phyloP scores from a whole-genome alignment of 1,140 invertebrate species.

The Antheraea pernyi region DNA sequence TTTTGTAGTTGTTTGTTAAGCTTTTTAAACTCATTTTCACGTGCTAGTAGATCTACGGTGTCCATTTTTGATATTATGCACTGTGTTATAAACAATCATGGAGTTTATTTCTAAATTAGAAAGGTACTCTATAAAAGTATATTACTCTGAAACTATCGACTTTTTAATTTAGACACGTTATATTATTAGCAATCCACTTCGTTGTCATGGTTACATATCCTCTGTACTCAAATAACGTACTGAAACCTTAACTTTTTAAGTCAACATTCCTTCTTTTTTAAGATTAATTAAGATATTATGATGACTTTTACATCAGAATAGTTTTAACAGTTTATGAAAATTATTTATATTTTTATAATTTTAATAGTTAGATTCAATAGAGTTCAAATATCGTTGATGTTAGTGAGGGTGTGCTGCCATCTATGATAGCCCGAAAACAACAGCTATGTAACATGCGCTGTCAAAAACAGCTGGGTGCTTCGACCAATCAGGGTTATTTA shows the following conservation, averaged over 20 bases:
- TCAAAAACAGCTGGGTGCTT: conserved; percentile 70
- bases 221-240: neutral
- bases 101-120: no score
- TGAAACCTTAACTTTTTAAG: neutral
- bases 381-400: conserved; percentile 43
- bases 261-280: neutral
- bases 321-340: neutral
- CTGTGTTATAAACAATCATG: no score
- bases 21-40: conserved; percentile 70
- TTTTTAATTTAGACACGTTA: neutral
- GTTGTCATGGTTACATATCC: conserved; percentile 6
- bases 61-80: conserved; percentile 44
- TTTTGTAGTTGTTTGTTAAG: conserved; percentile 68
- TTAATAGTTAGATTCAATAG: neutral
- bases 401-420: conserved; percentile 47
- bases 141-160: no score
- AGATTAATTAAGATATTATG: neutral
- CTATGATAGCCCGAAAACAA: conserved; percentile 37
- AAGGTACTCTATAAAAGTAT: no score
- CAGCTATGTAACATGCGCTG: conserved; percentile 30
- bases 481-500: conserved; percentile 49
- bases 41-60: conserved; percentile 53
- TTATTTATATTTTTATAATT: neutral
- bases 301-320: neutral
- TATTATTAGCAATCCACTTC: neutral